Evolutionary conservation across 2,797 vertebrate species (phyloP).

Genomic region (Myiotriccus ornatus): DNA sequence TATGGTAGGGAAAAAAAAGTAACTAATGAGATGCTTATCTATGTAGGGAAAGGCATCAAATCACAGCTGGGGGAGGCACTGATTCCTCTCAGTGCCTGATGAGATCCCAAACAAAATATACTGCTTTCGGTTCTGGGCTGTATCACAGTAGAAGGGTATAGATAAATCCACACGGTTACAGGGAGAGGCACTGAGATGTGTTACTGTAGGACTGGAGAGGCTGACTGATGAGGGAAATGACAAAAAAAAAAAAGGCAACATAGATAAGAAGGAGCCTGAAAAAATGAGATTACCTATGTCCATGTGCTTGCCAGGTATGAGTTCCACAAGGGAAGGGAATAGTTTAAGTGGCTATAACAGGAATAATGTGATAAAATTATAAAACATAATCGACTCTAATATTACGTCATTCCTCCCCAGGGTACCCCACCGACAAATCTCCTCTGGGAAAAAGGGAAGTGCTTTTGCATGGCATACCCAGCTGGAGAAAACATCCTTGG

Average conservation of each 20-base stretch:
- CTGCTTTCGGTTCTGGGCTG: neutral
- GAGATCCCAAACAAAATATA: conserved; percentile 25
- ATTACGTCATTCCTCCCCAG: neutral
- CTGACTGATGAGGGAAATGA: neutral
- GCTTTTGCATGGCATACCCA: neutral
- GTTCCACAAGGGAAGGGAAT: neutral
- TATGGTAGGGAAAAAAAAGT: neutral
- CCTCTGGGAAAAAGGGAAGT: neutral
- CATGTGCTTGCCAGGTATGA: neutral
- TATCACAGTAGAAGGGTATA: neutral
- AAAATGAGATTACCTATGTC: neutral
- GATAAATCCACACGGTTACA: neutral
- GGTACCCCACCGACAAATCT: neutral
- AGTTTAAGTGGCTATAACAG: neutral
- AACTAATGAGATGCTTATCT: conserved; percentile 9
- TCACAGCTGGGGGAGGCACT: neutral
- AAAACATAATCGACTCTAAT: neutral
- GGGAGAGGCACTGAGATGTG: neutral
- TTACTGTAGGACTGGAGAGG: neutral
- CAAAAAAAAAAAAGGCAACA: neutral
- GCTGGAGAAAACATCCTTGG: neutral
- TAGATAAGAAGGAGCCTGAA: neutral
- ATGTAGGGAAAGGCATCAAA: neutral
- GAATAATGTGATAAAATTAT: neutral
- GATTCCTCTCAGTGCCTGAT: neutral